Conservation (phyloP, 2,888 invertebrate species). For the Stenodema calcarata region DNA sequence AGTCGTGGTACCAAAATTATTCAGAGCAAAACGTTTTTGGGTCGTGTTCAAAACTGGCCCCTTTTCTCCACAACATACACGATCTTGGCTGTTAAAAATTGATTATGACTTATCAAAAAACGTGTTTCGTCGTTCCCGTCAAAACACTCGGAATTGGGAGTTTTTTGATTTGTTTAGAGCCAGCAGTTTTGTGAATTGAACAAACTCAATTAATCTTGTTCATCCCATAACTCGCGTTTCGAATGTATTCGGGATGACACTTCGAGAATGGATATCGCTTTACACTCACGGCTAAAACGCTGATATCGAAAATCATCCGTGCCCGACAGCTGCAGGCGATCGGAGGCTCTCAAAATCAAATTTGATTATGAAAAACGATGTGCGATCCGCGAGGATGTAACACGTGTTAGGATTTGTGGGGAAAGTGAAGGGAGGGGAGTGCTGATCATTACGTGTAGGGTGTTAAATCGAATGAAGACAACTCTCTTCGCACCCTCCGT, state of each 20-base stretch:
- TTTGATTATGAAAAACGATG: conserved; percentile 28
- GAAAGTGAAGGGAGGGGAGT: neutral
- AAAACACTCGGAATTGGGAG: too few species aligned
- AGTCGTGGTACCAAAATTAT: too few species aligned
- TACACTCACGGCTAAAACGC: neutral
- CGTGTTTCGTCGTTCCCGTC: too few species aligned
- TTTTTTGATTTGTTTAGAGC: too few species aligned
- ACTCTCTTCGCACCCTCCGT: neutral
- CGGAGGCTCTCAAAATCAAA: conserved; percentile 14
- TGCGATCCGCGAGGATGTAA: conserved; percentile 13
- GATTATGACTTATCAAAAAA: too few species aligned
- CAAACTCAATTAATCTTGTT: too few species aligned
- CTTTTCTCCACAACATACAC: too few species aligned
- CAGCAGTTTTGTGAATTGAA: too few species aligned
- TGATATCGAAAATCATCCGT: neutral
- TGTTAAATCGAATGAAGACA: neutral
- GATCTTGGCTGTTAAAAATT: too few species aligned
- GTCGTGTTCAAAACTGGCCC: too few species aligned
- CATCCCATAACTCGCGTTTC: too few species aligned
- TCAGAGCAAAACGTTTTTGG: too few species aligned
- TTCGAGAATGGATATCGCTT: neutral
- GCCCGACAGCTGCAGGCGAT: conserved; percentile 7
- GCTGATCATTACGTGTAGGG: neutral
- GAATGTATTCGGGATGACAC: neutral
- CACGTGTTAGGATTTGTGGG: conserved; percentile 6